A percentile compares a stretch with the other conserved stretches of the same genome.
Conservation (phyloP, 1,140 invertebrate genomes). For the Lethrus apterus region DNA sequence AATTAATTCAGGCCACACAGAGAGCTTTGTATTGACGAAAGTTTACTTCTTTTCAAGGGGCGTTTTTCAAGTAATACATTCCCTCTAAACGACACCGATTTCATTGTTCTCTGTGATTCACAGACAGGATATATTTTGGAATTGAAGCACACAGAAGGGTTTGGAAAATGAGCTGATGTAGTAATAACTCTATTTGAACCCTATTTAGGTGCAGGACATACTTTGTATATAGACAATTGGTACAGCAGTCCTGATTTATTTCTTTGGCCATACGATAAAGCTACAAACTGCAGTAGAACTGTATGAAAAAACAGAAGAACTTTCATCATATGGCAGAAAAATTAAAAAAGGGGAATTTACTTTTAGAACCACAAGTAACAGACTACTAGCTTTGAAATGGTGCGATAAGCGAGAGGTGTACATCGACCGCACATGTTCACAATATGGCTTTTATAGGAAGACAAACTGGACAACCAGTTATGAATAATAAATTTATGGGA, state of each 20-base stretch:
- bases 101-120: too few species aligned
- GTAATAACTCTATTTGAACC: too few species aligned
- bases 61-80: conserved; percentile 2
- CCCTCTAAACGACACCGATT: not conserved
- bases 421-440: too few species aligned
- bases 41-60: not conserved
- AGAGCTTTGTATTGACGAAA: conserved; percentile 1
- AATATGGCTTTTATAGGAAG: too few species aligned
- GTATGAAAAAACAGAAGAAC: not conserved
- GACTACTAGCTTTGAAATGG: not conserved
- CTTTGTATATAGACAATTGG: not conserved
- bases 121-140: too few species aligned
- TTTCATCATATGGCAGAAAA: not conserved
- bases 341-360: conserved; percentile 3
- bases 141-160: too few species aligned
- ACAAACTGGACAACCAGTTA: too few species aligned
- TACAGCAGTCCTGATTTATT: conserved; percentile 1
- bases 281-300: not conserved
- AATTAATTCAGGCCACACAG: not conserved
- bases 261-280: not conserved
- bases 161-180: too few species aligned
- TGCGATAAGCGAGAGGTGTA: not conserved
- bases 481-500: too few species aligned
- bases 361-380: not conserved
- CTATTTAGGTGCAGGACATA: not conserved